Evolutionary conservation across 1,140 invertebrate species (phyloP), one percentile per base, ranked within the genome.

Genomic region (Lineus longissimus): DNA sequence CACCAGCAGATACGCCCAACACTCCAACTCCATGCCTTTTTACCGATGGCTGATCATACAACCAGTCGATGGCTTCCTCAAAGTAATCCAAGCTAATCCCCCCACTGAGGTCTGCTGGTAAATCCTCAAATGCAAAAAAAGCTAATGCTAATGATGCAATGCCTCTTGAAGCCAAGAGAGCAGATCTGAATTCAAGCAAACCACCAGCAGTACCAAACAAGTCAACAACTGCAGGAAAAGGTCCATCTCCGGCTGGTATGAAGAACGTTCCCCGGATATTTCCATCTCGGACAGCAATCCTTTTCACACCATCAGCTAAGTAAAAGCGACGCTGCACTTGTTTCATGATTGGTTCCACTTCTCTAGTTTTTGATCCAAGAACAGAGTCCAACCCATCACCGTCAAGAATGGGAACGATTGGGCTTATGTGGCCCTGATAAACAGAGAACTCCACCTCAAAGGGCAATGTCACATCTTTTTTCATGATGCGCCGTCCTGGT

Each of bases 161-260:
- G 4, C 77, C 76, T 43, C 63, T 64, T 1, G 70, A 73, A 1
- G 77, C 75, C 17, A 79, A 57, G 23, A 79, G 63, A 11, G 77
- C 73, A 2, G 73, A 69, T n/a, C 76, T 59, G 43, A 41, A 62
- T 51, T 77, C 76, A 33, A 66, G 64, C 13, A 74, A 15, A 0
- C 73, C 70, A 43, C 75, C 77, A 11, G 64, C 64, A 13, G 66
- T 61, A 13, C 76, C 77, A 69, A 70, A 79, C 67, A 79, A 62
- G 60, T 79, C 76, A 29, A 79, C 76, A 2, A 76, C 67, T 15
- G 70, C 76, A 29, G 72, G 72, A 55, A 71, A 70, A 11, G 68
- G 68, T 2, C 73, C 73, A 19, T 61, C 33, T 59, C 71, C 73
- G 72, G 61, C n/a, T 9, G 62, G 62, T 59, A 43, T 29, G 41